Evolutionary conservation across 2,888 invertebrate species (phyloP).

Genomic region (Orthosia gracilis): DNA sequence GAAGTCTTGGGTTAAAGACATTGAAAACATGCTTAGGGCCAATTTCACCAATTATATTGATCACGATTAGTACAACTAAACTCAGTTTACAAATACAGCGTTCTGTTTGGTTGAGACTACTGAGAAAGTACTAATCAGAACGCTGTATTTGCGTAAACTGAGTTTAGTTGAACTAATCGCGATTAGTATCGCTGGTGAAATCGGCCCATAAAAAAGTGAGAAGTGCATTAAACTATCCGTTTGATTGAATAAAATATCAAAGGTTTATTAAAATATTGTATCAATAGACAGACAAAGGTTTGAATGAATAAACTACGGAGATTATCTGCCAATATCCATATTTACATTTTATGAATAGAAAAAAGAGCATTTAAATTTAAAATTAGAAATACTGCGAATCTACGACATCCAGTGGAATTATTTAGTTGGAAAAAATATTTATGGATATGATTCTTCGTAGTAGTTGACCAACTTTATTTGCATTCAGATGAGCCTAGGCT

Average conservation of each 20-base stretch:
- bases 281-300: constrained; percentile 1
- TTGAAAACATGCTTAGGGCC: not conserved
- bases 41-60: too few species aligned
- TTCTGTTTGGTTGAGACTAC: too few species aligned
- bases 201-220: too few species aligned
- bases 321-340: constrained; percentile 1
- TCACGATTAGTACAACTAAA: too few species aligned
- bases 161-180: too few species aligned
- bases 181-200: too few species aligned
- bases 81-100: too few species aligned
- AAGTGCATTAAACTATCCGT: not conserved
- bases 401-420: not conserved
- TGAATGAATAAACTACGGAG: constrained; percentile 1
- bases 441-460: not conserved
- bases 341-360: not conserved
- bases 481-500: too few species aligned
- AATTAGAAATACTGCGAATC: not conserved
- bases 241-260: not conserved
- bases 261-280: not conserved
- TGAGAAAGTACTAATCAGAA: too few species aligned
- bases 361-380: not conserved
- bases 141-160: too few species aligned
- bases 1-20: too few species aligned
- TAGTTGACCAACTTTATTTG: not conserved
- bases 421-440: not conserved